Conservation (phyloP, 2,888 invertebrate species). For the Yponomeuta evonymella region DNA sequence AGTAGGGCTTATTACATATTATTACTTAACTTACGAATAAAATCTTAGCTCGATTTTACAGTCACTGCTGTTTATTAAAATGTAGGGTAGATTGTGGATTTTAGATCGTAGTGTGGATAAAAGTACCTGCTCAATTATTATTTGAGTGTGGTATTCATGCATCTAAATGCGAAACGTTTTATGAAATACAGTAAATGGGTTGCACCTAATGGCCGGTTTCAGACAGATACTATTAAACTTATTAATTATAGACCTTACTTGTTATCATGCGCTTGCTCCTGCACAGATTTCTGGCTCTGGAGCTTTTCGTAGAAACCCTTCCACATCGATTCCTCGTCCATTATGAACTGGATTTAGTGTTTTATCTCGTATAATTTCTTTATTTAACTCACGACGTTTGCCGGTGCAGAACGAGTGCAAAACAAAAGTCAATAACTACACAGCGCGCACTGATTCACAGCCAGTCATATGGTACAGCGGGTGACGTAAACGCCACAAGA, state of each 20-base stretch:
- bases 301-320: constrained; percentile 83
- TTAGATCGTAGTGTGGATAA: too few relatives aligned
- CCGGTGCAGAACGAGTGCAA: background rate
- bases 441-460: constrained; percentile 7
- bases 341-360: constrained; percentile 29
- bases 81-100: too few relatives aligned
- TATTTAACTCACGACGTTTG: background rate
- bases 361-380: background rate
- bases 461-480: constrained; percentile 25
- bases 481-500: constrained; percentile 59
- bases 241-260: constrained; percentile 64
- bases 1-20: too few relatives aligned
- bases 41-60: too few relatives aligned
- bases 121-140: too few relatives aligned
- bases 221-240: background rate
- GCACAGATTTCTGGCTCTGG: constrained; percentile 77
- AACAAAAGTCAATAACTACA: constrained; percentile 7
- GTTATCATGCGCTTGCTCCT: constrained; percentile 80
- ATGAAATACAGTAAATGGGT: too few relatives aligned
- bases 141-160: too few relatives aligned
- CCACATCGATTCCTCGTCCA: constrained; percentile 88
- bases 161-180: too few relatives aligned
- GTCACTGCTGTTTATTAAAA: too few relatives aligned
- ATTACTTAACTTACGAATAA: too few relatives aligned
- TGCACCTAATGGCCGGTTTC: background rate